Evolutionary conservation across 2,797 vertebrate genomes (phyloP).

Genomic region (Apodemus agrarius): DNA sequence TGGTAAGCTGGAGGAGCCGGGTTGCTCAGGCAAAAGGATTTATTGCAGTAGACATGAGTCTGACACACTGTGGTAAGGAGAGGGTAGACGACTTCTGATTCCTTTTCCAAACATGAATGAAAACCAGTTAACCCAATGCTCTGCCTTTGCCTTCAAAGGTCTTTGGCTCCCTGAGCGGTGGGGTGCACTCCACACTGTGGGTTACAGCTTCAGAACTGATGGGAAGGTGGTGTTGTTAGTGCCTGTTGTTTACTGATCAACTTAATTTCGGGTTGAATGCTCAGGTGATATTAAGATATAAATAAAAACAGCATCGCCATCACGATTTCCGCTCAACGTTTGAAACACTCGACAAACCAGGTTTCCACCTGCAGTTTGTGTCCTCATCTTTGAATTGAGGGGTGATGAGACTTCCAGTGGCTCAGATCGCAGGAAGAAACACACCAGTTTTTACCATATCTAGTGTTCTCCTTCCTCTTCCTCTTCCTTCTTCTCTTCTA

Average conservation of each 20-base stretch:
- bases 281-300: background rate
- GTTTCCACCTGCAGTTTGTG: background rate
- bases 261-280: background rate
- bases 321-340: too few species aligned
- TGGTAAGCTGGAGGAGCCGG: conserved; percentile 56
- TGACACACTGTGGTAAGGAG: too few species aligned
- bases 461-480: background rate
- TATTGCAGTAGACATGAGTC: rapidly evolving
- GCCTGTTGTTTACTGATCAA: background rate
- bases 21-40: background rate
- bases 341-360: background rate
- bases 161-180: too few species aligned
- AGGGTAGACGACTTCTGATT: rapidly evolving
- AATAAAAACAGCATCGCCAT: background rate
- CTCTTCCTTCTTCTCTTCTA: background rate
- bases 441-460: too few species aligned
- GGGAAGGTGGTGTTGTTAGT: background rate
- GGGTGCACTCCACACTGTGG: rapidly evolving
- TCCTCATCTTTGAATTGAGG: background rate
- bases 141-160: background rate
- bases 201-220: too few species aligned
- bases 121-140: background rate
- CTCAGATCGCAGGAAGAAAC: background rate
- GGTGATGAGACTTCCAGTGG: background rate
- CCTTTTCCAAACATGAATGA: background rate